phyloP scores from a whole-genome alignment of 2,113 vertebrate genomes.

The Odocoileus hemionus region DNA sequence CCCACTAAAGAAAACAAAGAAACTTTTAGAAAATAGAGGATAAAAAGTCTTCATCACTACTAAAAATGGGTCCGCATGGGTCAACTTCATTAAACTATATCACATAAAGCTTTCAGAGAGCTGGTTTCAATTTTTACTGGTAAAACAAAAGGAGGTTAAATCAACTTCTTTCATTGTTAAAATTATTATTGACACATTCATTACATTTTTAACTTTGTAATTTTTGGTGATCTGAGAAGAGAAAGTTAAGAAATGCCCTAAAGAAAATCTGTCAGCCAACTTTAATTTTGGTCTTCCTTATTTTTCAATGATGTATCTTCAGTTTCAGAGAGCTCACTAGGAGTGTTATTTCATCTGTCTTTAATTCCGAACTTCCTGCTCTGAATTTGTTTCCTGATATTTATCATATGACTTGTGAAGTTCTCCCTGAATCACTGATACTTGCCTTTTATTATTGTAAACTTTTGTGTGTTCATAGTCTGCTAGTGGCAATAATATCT shows the following conservation, averaged over 20 bases:
- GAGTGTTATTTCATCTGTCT: constrained; percentile 30
- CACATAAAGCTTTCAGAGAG: not conserved
- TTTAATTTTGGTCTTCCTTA: not conserved
- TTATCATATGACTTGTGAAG: not conserved
- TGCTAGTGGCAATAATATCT: not conserved
- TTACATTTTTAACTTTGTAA: constrained; percentile 1
- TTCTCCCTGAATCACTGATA: not conserved
- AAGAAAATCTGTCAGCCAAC: not conserved
- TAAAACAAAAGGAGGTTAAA: not conserved
- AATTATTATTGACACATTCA: not conserved
- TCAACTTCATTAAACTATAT: not conserved
- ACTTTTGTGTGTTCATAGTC: not conserved
- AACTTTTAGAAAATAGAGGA: not conserved
- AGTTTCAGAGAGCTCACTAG: not conserved
- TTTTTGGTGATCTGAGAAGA: not conserved
- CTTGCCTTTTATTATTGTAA: not conserved
- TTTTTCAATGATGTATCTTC: not conserved
- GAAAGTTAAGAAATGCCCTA: not conserved
- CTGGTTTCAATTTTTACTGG: not conserved
- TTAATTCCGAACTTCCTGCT: constrained; percentile 17
- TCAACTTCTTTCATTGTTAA: not conserved
- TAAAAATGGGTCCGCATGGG: not conserved
- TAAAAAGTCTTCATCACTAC: not conserved
- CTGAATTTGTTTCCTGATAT: not conserved
- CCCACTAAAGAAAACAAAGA: not conserved